Evolutionary conservation across 2,888 invertebrate genomes (phyloP), one percentile per base, ranked within the genome.

Genomic region (Aleiodes testaceus): DNA sequence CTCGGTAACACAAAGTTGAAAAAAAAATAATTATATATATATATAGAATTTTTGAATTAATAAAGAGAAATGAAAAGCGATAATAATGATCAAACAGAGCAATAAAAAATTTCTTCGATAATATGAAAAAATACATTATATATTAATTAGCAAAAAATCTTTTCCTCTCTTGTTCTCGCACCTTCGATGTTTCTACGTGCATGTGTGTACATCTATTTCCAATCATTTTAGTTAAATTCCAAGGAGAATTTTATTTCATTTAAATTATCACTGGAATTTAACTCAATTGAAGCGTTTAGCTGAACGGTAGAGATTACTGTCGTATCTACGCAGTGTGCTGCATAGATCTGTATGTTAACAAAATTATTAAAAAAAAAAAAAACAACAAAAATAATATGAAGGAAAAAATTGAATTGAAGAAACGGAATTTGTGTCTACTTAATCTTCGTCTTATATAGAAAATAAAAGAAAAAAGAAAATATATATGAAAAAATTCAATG

Each of bases 121-220:
- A 47, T 47, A 63, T 63, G 11, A 16, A 44, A 16, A 42, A 44
- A 47, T 30, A 70, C 42, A 70, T 47, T 72, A 65, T 75, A 70
- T 70, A 70, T 69, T 69, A 36, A 59, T 73, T 75, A 75, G 66
- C 66, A 36, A 36, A 36, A 69, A 66, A 66, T 74, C 75, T 79
- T 79, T 75, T 76, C 73, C 78, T 78, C 75, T 77, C 79, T 78
- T 75, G 74, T 77, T 78, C 36, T 36, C 76, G 77, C 79, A 77
- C 79, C 77, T 80, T 82, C 79, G 78, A 80, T 81, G 80, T 82
- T 78, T 79, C 79, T 80, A 80, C 76, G 77, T 80, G 81, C 81
- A 81, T 82, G 82, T 80, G 69, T 70, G 74, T 73, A 69, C 71
- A 52, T 71, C 14, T 64, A 68, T 52, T 30, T 36, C 20, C 16